Conservation (phyloP, 2,113 vertebrate genomes). For the Tyto alba region DNA sequence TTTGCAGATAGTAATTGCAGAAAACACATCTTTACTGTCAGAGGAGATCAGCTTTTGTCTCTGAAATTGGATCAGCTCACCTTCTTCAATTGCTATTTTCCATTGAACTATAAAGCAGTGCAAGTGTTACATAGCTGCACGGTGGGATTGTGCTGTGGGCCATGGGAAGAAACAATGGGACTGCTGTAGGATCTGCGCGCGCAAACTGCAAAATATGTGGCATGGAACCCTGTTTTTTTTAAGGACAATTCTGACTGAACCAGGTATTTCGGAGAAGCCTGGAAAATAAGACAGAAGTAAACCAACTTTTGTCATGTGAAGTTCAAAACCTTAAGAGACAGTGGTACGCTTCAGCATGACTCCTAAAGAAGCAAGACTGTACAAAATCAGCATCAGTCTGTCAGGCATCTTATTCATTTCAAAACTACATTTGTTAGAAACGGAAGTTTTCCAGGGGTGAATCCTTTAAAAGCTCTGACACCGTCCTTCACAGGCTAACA, state of each 20-base stretch:
- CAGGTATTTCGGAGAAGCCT: not conserved
- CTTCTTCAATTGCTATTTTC: not conserved
- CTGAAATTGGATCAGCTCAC: not conserved
- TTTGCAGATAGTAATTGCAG: conserved; percentile 29
- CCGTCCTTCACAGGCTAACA: not conserved
- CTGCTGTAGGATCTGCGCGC: not conserved
- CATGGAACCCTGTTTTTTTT: not conserved
- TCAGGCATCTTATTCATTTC: not conserved
- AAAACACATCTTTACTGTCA: conserved; percentile 19
- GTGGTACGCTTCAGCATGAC: not conserved
- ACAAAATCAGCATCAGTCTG: not conserved
- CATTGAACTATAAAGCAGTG: not conserved
- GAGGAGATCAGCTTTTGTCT: not conserved
- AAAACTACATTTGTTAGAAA: not conserved
- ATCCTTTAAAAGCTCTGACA: not conserved
- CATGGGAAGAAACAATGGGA: not conserved
- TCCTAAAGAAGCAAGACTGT: not conserved
- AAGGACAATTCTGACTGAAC: not conserved
- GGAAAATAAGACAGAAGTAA: not conserved
- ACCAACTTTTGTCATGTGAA: not conserved
- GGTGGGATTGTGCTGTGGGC: accelerated
- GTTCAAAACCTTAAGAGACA: not conserved
- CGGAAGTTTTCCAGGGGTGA: not conserved
- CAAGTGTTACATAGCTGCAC: not conserved
- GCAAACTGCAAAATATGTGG: not conserved